Base-by-base conservation (phyloP, 2,113 vertebrate species). In the Oryzias celebensis region DNA sequence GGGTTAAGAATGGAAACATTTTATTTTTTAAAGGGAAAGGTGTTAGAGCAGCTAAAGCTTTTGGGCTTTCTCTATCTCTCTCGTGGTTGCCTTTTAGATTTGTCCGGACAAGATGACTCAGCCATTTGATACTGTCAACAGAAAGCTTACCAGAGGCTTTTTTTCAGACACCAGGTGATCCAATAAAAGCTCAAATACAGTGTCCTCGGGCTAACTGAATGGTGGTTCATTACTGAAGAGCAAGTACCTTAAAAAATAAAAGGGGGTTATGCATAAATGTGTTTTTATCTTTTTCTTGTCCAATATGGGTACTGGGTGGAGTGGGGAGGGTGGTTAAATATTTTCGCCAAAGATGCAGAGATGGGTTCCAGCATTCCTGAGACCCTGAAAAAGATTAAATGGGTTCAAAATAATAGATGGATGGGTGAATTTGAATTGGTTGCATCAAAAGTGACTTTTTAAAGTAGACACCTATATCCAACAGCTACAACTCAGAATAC, bases 91-190 rank as follows among this genome's bases (percentile, higher is more conserved):
- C 68, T 64, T 36, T 64, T 68, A 73, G 78, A 83, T 86, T 84
- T 86, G 83, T 83, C 80, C 77, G 70, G 72, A 58, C 51, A 56
- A 65, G 65, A 81, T 86, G 82, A 90, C 84, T 89, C 86, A 77
- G 83, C 77, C 68, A 42, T 78, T 55, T 77, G 77, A 77, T 86
- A 88, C 74, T 67, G 75, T 88, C 36, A 68, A 84, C 76, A 85
- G 77, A 77, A 81, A 77, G 72, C 67, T 70, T 76, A 73, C 69
- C 77, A 60, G 61, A 87, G 81, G 73, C 56, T 81, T 88, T 81
- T 88, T 88, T 78, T 79, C 68, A 77, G 77, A 76, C 85, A 28
- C 56, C 78, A 92, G 84, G 87, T 87, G 89, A 85, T 73, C 43
- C 77, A 68, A 67, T 82, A 85, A 61, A 83, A 83, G 24, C 55